These are phyloP conservation scores for Scaptomyza polygonia DNA, from an alignment of 2,888 invertebrate genomes.

Conservation along the genomic window DNA sequence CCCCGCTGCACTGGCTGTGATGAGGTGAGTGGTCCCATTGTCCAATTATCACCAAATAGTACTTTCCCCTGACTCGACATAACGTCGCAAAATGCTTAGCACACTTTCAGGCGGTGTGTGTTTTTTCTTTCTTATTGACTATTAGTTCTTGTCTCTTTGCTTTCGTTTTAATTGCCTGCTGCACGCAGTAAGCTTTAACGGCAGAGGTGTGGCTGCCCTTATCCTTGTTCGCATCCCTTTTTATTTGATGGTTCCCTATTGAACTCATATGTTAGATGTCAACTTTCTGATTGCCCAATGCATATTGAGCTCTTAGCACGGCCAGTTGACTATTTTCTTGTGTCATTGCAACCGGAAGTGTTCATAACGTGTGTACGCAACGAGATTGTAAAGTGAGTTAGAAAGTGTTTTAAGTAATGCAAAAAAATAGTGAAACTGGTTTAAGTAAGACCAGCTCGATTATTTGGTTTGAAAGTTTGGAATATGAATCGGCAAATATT, in stretches of 20 bases:
- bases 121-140: constrained; percentile 36
- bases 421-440: background rate
- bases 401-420: constrained; percentile 3
- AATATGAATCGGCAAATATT: too few relatives aligned
- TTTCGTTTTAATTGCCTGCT: constrained; percentile 63
- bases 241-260: constrained; percentile 39
- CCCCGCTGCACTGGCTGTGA: constrained; percentile 98
- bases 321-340: constrained; percentile 52
- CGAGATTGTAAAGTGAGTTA: constrained; percentile 29
- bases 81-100: constrained; percentile 34
- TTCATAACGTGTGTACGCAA: constrained; percentile 43
- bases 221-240: constrained; percentile 2
- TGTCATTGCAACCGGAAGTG: constrained; percentile 59
- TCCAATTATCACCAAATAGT: constrained; percentile 35
- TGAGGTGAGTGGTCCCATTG: constrained; percentile 90
- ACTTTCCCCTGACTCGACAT: background rate
- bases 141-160: constrained; percentile 6
- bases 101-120: constrained; percentile 52
- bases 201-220: constrained; percentile 55
- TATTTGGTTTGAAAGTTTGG: too few relatives aligned
- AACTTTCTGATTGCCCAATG: constrained; percentile 38
- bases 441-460: too few relatives aligned
- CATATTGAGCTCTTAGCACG: constrained; percentile 38
- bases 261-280: constrained; percentile 68
- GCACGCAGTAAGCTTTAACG: constrained; percentile 70